Evolutionary conservation across 2,797 vertebrate genomes (phyloP).

Genomic region (Cynopterus sphinx): DNA sequence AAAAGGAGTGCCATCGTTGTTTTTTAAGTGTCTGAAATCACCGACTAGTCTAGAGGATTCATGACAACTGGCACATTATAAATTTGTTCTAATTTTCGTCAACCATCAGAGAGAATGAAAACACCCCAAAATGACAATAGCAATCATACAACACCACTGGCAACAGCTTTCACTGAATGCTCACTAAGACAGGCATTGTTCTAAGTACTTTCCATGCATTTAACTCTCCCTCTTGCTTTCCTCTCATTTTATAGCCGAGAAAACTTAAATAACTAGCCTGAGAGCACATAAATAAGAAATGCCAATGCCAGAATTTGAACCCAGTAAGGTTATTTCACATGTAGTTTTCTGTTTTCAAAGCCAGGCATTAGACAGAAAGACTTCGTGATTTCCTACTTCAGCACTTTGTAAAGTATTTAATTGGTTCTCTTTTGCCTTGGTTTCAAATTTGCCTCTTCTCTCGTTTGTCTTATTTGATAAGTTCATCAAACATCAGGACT

Average conservation of each 20-base stretch:
- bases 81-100: slow-evolving; percentile 36
- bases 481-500: slow-evolving; percentile 87
- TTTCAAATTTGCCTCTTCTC: slow-evolving; percentile 84
- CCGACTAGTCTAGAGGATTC: background rate
- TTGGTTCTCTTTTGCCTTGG: slow-evolving; percentile 82
- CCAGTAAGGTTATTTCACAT: background rate
- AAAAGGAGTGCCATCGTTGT: background rate
- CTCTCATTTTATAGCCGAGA: background rate
- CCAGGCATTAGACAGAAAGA: slow-evolving; percentile 54
- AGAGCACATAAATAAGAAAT: background rate
- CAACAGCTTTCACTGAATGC: background rate
- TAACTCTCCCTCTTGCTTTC: background rate
- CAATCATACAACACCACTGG: no score
- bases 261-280: background rate
- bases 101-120: background rate
- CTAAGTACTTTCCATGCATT: background rate
- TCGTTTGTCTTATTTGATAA: slow-evolving; percentile 86
- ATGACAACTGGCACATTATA: background rate
- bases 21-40: slow-evolving; percentile 14
- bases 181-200: background rate
- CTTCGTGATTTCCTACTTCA: slow-evolving; percentile 69
- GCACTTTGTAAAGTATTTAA: slow-evolving; percentile 79
- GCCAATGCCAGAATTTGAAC: background rate
- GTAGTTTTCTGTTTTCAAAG: slow-evolving; percentile 32
- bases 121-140: background rate